Conservation (phyloP, 2,113 vertebrate genomes). For the Stictonetta naevosa region DNA sequence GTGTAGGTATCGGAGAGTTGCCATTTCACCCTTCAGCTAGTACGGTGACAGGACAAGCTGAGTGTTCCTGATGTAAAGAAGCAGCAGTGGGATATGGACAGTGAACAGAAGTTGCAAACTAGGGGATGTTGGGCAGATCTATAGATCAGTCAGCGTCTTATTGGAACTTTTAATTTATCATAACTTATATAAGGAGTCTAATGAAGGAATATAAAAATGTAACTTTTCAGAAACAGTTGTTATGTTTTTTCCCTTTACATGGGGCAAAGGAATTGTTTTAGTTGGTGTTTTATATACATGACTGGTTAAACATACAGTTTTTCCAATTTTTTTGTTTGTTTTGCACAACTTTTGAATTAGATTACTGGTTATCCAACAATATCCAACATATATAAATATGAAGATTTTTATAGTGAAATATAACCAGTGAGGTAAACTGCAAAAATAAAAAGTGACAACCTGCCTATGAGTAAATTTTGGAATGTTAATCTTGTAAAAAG, state of each 20-base stretch:
- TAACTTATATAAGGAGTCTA: constrained; percentile 80
- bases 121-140: constrained; percentile 59
- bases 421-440: constrained; percentile 66
- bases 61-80: not conserved
- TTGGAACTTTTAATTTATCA: constrained; percentile 79
- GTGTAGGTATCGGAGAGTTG: not conserved
- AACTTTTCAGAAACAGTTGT: constrained; percentile 44
- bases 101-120: constrained; percentile 42
- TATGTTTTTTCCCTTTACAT: constrained; percentile 33
- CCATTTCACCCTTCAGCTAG: not conserved
- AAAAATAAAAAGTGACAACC: constrained; percentile 59
- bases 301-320: constrained; percentile 74
- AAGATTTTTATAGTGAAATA: constrained; percentile 73
- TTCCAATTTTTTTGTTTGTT: constrained; percentile 76
- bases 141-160: constrained; percentile 53
- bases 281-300: constrained; percentile 69
- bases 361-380: constrained; percentile 72
- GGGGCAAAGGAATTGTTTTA: constrained; percentile 60
- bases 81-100: constrained; percentile 16
- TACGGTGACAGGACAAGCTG: not conserved
- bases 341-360: constrained; percentile 81
- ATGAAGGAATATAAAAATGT: constrained; percentile 79
- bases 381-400: constrained; percentile 63
- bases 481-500: constrained; percentile 83
- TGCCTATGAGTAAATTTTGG: constrained; percentile 61